These are phyloP conservation scores for Fregetta grallaria DNA, from an alignment of 2,113 vertebrate genomes.

Conservation along the genomic window DNA sequence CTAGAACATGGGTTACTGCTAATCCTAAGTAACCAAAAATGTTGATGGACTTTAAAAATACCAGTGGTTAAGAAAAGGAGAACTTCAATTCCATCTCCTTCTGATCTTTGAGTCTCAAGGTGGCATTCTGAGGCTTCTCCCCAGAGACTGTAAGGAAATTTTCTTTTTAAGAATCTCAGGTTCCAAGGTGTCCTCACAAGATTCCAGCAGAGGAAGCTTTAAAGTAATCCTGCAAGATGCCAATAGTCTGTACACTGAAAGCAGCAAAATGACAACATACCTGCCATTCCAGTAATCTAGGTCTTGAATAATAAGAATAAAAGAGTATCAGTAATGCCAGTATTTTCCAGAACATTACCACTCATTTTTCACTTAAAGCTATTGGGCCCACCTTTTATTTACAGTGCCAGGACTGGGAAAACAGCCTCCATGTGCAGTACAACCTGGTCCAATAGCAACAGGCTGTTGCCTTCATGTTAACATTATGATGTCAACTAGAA, in stretches of 20 bases:
- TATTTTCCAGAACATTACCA: background rate
- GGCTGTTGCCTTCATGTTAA: background rate
- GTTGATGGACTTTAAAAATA: background rate
- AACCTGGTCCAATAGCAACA: background rate
- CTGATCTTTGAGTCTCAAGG: background rate
- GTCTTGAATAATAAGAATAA: background rate
- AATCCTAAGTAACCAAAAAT: background rate
- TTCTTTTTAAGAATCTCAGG: background rate
- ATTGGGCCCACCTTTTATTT: background rate
- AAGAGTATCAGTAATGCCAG: background rate
- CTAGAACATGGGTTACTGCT: background rate
- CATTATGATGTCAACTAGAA: background rate
- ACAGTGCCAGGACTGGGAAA: background rate
- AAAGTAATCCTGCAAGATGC: background rate
- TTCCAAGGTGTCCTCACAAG: background rate
- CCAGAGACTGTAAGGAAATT: background rate
- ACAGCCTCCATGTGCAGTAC: background rate
- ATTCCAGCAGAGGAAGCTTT: background rate
- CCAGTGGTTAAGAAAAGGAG: background rate
- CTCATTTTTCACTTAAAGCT: background rate
- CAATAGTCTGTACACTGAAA: background rate
- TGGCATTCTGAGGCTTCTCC: background rate
- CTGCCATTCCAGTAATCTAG: background rate
- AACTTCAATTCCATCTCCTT: background rate
- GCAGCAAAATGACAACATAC: background rate